Evolutionary conservation across 2,888 invertebrate genomes (phyloP), one percentile per base, ranked within the genome.

Genomic region (Pinctada fucata): DNA sequence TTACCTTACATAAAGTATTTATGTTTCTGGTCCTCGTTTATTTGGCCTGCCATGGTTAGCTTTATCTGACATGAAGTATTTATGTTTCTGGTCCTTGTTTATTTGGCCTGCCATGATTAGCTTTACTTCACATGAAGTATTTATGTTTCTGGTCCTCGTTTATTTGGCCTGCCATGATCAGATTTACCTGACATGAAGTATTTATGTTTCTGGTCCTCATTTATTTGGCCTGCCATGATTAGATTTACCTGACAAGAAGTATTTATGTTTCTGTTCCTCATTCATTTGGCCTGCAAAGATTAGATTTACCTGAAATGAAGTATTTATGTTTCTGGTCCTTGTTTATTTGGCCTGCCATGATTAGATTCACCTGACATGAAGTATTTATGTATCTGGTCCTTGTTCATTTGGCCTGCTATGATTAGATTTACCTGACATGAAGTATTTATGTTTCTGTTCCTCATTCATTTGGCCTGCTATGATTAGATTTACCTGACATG

Each of bases 1-100:
- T 79, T 79, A 86, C 87, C 87, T 72, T 86, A 88, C 86, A 88
- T 88, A 66, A 83, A 88, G 69, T 85, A 88, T 75, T 85, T 86
- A 75, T 86, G 88, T 76, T 84, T 86, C 6, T 83, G 83, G 6
- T 85, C 85, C 47, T 82, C 84, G 8, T 79, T 79, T 1, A 88
- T 78, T 50, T 76, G 65, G 4, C 81, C 79, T 47, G 31, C 31
- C 31, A 31, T 31, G 0, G 1, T 31, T 31, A 1, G 31, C 0
- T 31, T 78, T 78, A 86, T 86, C 87, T 72, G 86, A 87, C 86
- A 87, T 87, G 64, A 83, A 87, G 65, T 85, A 87, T 75, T 85
- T 86, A 75, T 87, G 87, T 76, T 84, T 86, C 6, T 83, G 83
- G 8, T 84, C 85, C 48, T 82, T 83, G 10, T 79, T 79, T 2